These are phyloP conservation scores for Euproctis similis DNA, from an alignment of 2,888 invertebrate genomes.

Conservation along the genomic window DNA sequence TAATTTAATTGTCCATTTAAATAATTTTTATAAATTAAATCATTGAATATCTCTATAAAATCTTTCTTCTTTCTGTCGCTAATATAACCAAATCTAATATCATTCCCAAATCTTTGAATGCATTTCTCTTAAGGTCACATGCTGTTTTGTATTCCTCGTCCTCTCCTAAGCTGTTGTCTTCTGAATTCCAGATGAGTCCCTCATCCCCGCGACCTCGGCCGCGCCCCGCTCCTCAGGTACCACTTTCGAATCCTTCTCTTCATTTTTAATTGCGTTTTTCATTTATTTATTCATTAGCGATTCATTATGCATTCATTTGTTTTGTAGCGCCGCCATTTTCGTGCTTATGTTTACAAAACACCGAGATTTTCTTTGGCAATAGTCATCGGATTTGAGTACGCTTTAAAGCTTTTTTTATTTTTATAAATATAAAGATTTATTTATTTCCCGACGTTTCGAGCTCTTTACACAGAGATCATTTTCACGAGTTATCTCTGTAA, in stretches of 20 bases:
- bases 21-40: too few relatives aligned
- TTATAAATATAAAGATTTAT: too few relatives aligned
- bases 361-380: too few relatives aligned
- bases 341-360: too few relatives aligned
- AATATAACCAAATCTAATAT: constrained; percentile 20
- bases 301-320: not conserved
- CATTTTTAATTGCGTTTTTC: constrained; percentile 29
- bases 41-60: constrained; percentile 4
- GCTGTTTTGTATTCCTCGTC: constrained; percentile 43
- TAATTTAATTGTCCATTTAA: constrained; percentile 11
- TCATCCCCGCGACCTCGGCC: constrained; percentile 69
- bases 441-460: too few relatives aligned
- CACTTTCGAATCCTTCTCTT: constrained; percentile 40
- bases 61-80: constrained; percentile 8
- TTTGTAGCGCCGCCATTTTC: too few relatives aligned
- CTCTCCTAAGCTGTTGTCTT: constrained; percentile 69
- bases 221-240: constrained; percentile 75
- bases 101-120: constrained; percentile 21
- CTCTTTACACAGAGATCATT: too few relatives aligned
- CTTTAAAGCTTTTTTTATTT: too few relatives aligned
- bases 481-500: too few relatives aligned
- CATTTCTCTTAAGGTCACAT: constrained; percentile 19
- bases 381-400: too few relatives aligned
- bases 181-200: constrained; percentile 76
- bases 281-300: constrained; percentile 26